Base-by-base conservation (phyloP, 2,113 vertebrate genomes). In the Delphinus delphis region DNA sequence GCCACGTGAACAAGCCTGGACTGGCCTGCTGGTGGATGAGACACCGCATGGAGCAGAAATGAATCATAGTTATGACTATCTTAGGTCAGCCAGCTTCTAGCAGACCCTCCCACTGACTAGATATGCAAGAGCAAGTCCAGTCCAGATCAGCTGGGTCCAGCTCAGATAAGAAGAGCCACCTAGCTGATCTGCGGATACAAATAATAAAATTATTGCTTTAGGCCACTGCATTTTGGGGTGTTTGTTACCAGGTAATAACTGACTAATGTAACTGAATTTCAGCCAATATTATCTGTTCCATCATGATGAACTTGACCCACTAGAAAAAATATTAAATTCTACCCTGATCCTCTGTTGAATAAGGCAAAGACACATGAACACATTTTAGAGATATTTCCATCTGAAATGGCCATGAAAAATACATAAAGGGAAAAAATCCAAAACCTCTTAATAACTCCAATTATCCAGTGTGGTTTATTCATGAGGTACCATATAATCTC, bases 241-340 rank as follows among this genome's bases (percentile, higher is more conserved):
- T 81, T 81, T 95, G 28, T 71, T 85, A 86, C 6, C 13, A 83
- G 73, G 17, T 44, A 86, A 88, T 60, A 85, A 80, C 4, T 44
- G 77, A 58, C 7, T 36, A 25, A 67, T 63, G 2, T n/a, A 82
- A 71, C 68, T 67, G 6, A 41, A 95, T 50, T 94, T 92, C 8
- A 92, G 47, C 2, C 93, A 83, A 86, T 93, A 83, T 73, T 84
- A 95, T 13, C 21, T 86, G 11, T 84, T 88, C 9, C 14, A 62
- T 62, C 77, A 70, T n/a, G 65, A 65, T 50, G 18, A 95, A 73
- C 21, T 70, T 91, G 36, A 55, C 76, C 76, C 18, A 96, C 23
- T 11, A 13, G 53, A n/a, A 82, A 93, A 84, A 31, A 73, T 26
- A 62, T 53, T 65, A 88, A 95, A 71, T 92, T 81, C 44, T 93